Evolutionary conservation across 2,888 invertebrate species (phyloP).

Genomic region (Temnothorax rugatulus): DNA sequence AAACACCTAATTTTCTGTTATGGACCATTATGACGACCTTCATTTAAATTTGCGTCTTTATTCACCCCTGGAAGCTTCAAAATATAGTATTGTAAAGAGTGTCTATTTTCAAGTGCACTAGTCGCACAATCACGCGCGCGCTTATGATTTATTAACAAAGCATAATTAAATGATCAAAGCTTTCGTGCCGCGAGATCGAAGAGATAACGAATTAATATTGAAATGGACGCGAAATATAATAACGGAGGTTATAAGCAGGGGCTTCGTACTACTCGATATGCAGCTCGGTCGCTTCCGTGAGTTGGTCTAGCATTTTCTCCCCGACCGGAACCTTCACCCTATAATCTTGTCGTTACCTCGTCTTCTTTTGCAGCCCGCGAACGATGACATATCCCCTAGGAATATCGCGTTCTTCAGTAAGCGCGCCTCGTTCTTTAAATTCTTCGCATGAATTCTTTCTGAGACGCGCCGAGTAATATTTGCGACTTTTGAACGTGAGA

Average conservation of each 20-base stretch:
- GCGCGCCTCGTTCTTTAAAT: conserved; percentile 40
- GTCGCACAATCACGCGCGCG: background rate
- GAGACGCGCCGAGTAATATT: conserved; percentile 42
- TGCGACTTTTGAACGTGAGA: conserved; percentile 44
- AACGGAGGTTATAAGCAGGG: conserved; percentile 34
- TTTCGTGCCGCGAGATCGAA: background rate
- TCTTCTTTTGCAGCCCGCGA: conserved; percentile 46
- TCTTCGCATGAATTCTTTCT: conserved; percentile 48
- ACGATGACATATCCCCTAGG: conserved; percentile 52
- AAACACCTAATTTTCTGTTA: background rate
- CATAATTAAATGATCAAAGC: background rate
- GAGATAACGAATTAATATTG: conserved; percentile 43
- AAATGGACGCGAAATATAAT: background rate
- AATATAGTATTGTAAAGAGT: background rate
- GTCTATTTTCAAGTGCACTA: background rate
- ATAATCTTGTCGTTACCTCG: conserved; percentile 60
- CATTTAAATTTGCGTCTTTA: background rate
- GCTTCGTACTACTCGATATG: conserved; percentile 37
- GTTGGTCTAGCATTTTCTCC: conserved; percentile 41
- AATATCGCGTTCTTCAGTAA: conserved; percentile 53
- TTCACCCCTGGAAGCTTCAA: background rate
- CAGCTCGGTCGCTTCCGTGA: conserved; percentile 51
- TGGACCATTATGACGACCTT: background rate
- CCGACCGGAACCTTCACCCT: conserved; percentile 47
- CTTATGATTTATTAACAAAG: background rate